A percentile compares a stretch with the other conserved stretches of the same genome.
These are phyloP conservation scores for Agrotis segetum DNA, from an alignment of 2,888 invertebrate genomes.

Conservation along the genomic window DNA sequence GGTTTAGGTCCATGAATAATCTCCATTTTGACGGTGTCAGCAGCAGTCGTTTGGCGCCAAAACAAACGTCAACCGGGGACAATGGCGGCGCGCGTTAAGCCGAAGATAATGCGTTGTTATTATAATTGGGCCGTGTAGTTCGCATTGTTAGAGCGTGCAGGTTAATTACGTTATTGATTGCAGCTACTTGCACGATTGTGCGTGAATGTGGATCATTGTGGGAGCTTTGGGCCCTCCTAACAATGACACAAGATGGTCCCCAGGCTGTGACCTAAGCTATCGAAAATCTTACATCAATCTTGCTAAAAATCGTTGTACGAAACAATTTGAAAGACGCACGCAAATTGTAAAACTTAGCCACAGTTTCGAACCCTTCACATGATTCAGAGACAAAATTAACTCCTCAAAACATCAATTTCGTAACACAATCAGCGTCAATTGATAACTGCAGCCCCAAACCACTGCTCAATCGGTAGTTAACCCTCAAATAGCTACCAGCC, in stretches of 20 bases:
- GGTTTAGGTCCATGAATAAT: conserved; percentile 69
- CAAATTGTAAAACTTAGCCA: not conserved
- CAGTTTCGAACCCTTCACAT: conserved; percentile 5
- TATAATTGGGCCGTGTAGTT: conserved; percentile 65
- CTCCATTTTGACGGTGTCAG: conserved; percentile 70
- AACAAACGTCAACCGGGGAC: conserved; percentile 67
- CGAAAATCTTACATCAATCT: too few species aligned
- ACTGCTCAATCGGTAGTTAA: conserved; percentile 30
- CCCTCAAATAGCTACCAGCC: conserved; percentile 56
- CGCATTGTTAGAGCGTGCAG: conserved; percentile 61
- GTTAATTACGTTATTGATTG: conserved; percentile 64
- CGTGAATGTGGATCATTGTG: conserved; percentile 18
- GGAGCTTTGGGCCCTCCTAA: too few species aligned
- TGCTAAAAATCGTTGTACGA: too few species aligned
- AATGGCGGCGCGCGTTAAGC: conserved; percentile 67
- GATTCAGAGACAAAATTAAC: conserved; percentile 33
- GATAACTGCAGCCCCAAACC: conserved; percentile 48
- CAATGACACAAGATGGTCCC: too few species aligned
- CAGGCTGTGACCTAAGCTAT: too few species aligned
- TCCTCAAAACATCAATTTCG: conserved; percentile 30
- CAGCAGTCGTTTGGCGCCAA: conserved; percentile 68
- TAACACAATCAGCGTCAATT: conserved; percentile 47
- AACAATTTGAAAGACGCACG: too few species aligned
- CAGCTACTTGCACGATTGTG: conserved; percentile 36
- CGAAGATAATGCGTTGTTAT: conserved; percentile 68